Conservation (phyloP, 2,888 invertebrate species). For the Amorpha juglandis region DNA sequence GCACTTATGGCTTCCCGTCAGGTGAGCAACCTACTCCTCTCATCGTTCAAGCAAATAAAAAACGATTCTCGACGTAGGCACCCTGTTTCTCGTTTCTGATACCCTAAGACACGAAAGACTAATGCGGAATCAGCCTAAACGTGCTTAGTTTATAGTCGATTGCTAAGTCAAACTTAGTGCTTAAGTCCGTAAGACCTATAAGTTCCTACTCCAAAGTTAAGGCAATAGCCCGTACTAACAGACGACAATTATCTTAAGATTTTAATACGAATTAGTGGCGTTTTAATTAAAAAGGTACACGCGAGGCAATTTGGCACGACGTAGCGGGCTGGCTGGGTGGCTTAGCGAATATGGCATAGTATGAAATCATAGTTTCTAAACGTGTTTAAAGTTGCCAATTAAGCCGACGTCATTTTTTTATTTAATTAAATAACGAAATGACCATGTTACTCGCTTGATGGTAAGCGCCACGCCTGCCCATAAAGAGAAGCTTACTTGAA, state of each 20-base stretch:
- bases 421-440: too few species aligned
- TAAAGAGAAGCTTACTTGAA: too few species aligned
- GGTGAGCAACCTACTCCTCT: too few species aligned
- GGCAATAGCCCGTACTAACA: conserved; percentile 16
- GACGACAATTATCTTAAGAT: conserved; percentile 20
- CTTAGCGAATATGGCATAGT: not conserved
- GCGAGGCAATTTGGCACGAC: conserved; percentile 8
- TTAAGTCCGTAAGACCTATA: not conserved
- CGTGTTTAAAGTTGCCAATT: too few species aligned
- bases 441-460: too few species aligned
- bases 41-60: too few species aligned
- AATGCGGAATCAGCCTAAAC: not conserved
- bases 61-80: not conserved
- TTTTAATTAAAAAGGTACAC: conserved; percentile 19
- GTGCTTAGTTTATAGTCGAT: not conserved
- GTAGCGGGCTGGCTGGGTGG: not conserved
- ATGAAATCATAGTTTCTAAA: not conserved
- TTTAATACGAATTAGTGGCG: conserved; percentile 15
- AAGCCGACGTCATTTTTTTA: not conserved
- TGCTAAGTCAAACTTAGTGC: not conserved
- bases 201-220: not conserved
- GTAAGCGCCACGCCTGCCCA: too few species aligned
- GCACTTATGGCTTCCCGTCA: too few species aligned
- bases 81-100: not conserved
- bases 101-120: not conserved